Conservation (phyloP, 1,140 invertebrate species). For the Periplaneta americana region DNA sequence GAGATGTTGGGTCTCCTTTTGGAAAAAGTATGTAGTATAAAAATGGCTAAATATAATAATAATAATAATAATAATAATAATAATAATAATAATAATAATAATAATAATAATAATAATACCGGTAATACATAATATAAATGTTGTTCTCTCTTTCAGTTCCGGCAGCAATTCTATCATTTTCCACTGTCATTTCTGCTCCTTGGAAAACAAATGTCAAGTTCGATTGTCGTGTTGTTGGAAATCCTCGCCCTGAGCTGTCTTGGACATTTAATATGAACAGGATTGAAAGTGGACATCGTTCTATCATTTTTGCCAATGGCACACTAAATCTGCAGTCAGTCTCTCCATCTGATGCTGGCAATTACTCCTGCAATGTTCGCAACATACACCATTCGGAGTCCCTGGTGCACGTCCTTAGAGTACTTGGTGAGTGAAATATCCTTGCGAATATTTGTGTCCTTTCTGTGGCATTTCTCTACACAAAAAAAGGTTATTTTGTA, state of each 20-base stretch:
- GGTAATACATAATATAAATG: too few species aligned
- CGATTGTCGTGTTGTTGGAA: slow-evolving; percentile 29
- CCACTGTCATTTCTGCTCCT: slow-evolving; percentile 20
- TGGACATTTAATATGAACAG: slow-evolving; percentile 20
- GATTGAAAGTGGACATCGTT: neutral
- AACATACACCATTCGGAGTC: slow-evolving; percentile 39
- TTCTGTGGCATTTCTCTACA: too few species aligned
- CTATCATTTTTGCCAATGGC: slow-evolving; percentile 9
- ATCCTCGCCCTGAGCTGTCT: slow-evolving; percentile 22
- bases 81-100: too few species aligned
- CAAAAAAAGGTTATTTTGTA: too few species aligned
- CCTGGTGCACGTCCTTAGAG: slow-evolving; percentile 38
- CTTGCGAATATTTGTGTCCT: too few species aligned
- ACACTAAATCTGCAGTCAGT: slow-evolving; percentile 22
- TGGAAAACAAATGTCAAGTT: slow-evolving; percentile 30
- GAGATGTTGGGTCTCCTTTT: too few species aligned
- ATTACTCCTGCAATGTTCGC: slow-evolving; percentile 41
- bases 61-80: too few species aligned
- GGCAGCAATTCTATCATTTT: slow-evolving; percentile 27
- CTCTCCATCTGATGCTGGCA: slow-evolving; percentile 35
- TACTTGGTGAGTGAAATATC: slow-evolving; percentile 36
- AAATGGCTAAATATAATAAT: too few species aligned
- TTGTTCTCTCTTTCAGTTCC: slow-evolving; percentile 26
- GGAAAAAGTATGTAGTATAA: too few species aligned
- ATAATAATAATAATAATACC: too few species aligned